Base-by-base conservation (phyloP, 2,888 invertebrate genomes). In the Eudasyphora cyanicolor region DNA sequence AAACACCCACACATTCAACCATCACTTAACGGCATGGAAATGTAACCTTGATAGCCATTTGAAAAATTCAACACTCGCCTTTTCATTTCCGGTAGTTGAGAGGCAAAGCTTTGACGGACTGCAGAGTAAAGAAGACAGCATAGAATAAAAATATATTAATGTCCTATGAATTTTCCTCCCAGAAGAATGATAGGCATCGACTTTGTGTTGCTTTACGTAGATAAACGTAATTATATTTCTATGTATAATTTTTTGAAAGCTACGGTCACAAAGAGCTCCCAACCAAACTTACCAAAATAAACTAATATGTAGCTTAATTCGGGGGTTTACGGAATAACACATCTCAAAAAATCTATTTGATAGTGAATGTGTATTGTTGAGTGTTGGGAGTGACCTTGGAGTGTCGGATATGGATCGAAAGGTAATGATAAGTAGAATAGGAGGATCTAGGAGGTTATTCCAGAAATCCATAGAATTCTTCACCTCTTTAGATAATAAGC, bases 41-140 rank as follows among this genome's bases (percentile, higher is more conserved):
- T 67, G 21, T 67, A 67, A 67, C 67, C 67, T 67, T 67, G 67
- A 67, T 67, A 42, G 24, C 38, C 38, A 67, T 67, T 67, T 67
- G 21, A 81, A 78, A 69, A 69, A 69, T 54, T 71, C 62, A 35
- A 73, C 78, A 73, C 81, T 38, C 69, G 81, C 70, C 76, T 73
- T 21, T 75, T 79, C 29, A 79, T 81, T 81, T 79, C 84, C 84
- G 78, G 76, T 60, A 62, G 60, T 69, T 81, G 73, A 78, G 71
- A 57, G n/a, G 49, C 71, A 78, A 57, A 76, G 29, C 75, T 73
- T 81, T 76, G 81, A 78, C 67, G 78, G 78, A 67, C 71, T 38
- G 77, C 69, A 74, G 64, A 75, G 70, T 71, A 67, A 64, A 76
- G 49, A 45, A 57, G 42, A 76, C 21, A 57, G 38, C 7, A 21